Conservation (phyloP, 2,888 invertebrate genomes). For the Orthosia incerta region DNA sequence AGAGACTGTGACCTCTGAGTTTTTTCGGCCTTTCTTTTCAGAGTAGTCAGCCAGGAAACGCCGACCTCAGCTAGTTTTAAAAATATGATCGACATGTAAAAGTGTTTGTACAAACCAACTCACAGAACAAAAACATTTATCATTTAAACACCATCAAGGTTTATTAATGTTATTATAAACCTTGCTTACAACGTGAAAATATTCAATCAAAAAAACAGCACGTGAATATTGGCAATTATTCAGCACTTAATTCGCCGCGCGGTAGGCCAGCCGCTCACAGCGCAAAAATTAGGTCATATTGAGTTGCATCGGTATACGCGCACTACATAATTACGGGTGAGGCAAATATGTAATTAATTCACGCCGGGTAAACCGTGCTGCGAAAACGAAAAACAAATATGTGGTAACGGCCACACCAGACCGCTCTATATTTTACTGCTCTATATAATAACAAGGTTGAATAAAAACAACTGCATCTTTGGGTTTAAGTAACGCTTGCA, state of each 20-base stretch:
- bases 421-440: slow-evolving; percentile 40
- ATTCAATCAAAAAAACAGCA: slow-evolving; percentile 48
- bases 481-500: no score
- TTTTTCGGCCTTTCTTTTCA: no score
- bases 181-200: slow-evolving; percentile 18
- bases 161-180: background rate
- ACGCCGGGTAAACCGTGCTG: slow-evolving; percentile 72
- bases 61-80: no score
- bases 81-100: no score
- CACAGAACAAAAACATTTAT: no score
- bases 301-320: slow-evolving; percentile 75
- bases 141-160: no score
- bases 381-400: slow-evolving; percentile 73
- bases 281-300: slow-evolving; percentile 81
- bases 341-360: slow-evolving; percentile 85
- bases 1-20: no score
- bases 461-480: no score
- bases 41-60: no score
- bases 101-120: no score
- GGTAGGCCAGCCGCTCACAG: slow-evolving; percentile 56
- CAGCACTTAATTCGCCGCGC: slow-evolving; percentile 67
- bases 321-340: slow-evolving; percentile 79
- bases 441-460: no score
- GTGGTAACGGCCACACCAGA: slow-evolving; percentile 51
- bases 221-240: slow-evolving; percentile 69